Conservation (phyloP, 53 echinoderm and acorn worm genomes). For the Antedon mediterranea region DNA sequence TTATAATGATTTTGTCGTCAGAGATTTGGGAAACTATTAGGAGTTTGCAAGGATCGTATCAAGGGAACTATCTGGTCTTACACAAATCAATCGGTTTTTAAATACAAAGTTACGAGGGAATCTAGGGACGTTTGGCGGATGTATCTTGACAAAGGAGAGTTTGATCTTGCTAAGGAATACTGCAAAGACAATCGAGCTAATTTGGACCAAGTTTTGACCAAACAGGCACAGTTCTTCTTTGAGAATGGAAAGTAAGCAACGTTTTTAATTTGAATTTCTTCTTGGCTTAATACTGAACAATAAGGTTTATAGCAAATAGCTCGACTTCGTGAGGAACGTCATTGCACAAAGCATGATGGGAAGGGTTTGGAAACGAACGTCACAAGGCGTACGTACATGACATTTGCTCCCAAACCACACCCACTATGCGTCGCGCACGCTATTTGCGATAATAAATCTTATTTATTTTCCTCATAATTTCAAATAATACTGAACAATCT, state of each 20-base stretch:
- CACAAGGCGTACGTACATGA: no score
- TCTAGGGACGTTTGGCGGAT: conserved; percentile 95
- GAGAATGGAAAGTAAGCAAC: conserved; percentile 49
- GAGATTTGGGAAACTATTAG: conserved; percentile 71
- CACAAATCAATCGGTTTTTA: conserved; percentile 86
- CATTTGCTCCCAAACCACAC: no score
- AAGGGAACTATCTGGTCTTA: conserved; percentile 80
- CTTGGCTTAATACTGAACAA: no score
- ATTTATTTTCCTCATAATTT: no score
- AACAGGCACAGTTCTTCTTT: conserved; percentile 83
- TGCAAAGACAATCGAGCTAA: conserved; percentile 79
- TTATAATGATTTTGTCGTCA: conserved; percentile 11
- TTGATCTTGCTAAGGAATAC: conserved; percentile 67
- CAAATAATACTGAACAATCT: not conserved
- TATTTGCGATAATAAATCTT: no score
- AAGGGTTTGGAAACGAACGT: no score
- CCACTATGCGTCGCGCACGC: no score
- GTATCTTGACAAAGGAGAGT: conserved; percentile 83
- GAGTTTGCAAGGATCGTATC: conserved; percentile 55
- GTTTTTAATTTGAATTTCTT: no score
- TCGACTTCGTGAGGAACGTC: no score
- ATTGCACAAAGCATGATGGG: no score
- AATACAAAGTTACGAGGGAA: conserved; percentile 78
- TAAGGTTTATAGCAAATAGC: no score
- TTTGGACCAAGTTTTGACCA: conserved; percentile 76